Evolutionary conservation across 1,140 invertebrate species (phyloP).

Genomic region (Dendrolimus punctatus): DNA sequence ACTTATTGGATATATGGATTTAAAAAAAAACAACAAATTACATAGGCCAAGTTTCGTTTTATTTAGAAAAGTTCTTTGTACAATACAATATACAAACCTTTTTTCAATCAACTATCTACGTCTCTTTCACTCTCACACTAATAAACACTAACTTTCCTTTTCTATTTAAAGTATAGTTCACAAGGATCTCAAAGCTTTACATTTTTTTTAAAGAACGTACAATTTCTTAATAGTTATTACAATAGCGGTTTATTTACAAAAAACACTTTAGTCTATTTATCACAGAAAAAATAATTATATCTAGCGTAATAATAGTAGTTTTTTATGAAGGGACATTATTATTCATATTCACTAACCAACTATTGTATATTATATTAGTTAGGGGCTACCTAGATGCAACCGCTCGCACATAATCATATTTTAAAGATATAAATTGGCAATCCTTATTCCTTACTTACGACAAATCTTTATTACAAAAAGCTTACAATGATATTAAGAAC

Average conservation of each 20-base stretch:
- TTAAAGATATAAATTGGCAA: too few relatives aligned
- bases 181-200: constrained; percentile 51
- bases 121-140: constrained; percentile 39
- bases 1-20: not conserved
- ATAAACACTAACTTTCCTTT: constrained; percentile 26
- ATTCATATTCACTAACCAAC: not conserved
- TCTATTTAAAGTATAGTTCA: constrained; percentile 36
- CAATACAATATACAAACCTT: constrained; percentile 41
- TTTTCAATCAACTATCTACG: constrained; percentile 29
- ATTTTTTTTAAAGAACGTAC: constrained; percentile 12
- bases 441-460: too few relatives aligned
- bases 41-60: constrained; percentile 68
- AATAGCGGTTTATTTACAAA: constrained; percentile 51
- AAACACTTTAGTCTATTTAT: constrained; percentile 63
- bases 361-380: not conserved
- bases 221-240: constrained; percentile 30
- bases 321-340: constrained; percentile 8
- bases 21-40: constrained; percentile 27
- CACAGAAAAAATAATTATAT: constrained; percentile 68
- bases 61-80: constrained; percentile 68
- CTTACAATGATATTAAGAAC: too few relatives aligned
- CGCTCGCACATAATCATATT: too few relatives aligned
- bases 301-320: constrained; percentile 23
- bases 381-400: not conserved
- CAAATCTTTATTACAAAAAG: too few relatives aligned